phyloP scores from a whole-genome alignment of 2,797 vertebrate genomes.

The Sebastes vulpes region DNA sequence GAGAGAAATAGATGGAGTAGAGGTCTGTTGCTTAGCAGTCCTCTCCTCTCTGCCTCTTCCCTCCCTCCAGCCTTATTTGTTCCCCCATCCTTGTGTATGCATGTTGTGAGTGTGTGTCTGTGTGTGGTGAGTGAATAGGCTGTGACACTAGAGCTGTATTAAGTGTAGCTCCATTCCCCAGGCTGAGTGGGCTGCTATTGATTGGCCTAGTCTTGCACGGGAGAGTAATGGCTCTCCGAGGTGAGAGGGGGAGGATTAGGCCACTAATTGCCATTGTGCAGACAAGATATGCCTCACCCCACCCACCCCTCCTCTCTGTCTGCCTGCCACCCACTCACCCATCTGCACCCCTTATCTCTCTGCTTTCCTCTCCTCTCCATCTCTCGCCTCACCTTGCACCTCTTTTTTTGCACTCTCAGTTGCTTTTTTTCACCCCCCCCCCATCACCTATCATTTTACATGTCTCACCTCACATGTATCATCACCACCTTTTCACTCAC shows the following conservation, averaged over 20 bases:
- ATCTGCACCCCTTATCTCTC: conserved; percentile 59
- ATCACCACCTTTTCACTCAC: conserved; percentile 28
- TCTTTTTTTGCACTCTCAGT: conserved; percentile 62
- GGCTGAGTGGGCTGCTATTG: conserved; percentile 88
- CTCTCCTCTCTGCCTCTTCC: conserved; percentile 23
- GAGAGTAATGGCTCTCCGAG: conserved; percentile 88
- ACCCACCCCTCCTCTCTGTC: not conserved
- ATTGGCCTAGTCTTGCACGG: conserved; percentile 86
- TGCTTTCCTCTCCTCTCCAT: conserved; percentile 47
- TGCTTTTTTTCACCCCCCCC: not conserved
- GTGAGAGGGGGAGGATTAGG: conserved; percentile 86
- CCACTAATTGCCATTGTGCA: conserved; percentile 92
- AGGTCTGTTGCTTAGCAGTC: conserved; percentile 79
- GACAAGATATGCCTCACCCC: conserved; percentile 89
- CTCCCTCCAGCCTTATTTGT: conserved; percentile 51
- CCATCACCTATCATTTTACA: conserved; percentile 54
- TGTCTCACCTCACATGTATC: conserved; percentile 58
- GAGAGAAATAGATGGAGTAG: conserved; percentile 39
- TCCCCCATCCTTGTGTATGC: conserved; percentile 45
- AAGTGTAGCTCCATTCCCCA: conserved; percentile 88
- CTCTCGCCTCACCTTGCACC: conserved; percentile 56
- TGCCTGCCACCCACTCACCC: conserved; percentile 77
- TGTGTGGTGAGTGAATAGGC: conserved; percentile 83
- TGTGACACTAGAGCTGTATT: conserved; percentile 89
- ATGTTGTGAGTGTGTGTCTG: conserved; percentile 23